A percentile compares a stretch with the other conserved stretches of the same genome.
These are phyloP conservation scores for Ceratotherium simum DNA, from an alignment of 2,113 vertebrate species.

Conservation along the genomic window DNA sequence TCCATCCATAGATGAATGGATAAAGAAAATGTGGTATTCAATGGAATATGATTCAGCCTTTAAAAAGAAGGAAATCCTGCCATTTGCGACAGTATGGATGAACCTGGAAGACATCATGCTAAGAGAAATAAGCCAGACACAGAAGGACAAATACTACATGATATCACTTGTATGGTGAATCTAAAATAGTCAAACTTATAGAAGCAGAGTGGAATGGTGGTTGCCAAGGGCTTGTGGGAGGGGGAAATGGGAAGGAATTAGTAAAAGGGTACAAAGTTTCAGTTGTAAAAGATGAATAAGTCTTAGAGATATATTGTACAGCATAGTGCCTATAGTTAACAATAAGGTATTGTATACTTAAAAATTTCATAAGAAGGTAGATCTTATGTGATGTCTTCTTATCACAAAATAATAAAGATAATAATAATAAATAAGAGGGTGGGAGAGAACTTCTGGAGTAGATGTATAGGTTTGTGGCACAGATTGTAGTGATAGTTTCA, in stretches of 20 bases:
- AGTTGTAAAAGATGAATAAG: neutral
- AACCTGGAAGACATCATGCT: neutral
- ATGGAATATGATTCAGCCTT: neutral
- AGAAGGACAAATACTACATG: neutral
- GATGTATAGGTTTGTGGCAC: neutral
- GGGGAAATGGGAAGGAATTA: neutral
- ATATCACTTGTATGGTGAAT: neutral
- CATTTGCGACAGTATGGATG: neutral
- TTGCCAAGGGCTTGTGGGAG: neutral
- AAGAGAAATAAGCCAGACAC: neutral
- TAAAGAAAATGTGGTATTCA: neutral
- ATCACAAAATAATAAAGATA: neutral
- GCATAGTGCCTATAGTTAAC: neutral
- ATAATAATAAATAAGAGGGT: neutral
- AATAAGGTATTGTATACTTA: neutral
- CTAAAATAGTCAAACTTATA: neutral
- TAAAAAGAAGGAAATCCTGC: neutral
- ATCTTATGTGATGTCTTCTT: neutral
- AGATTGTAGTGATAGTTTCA: neutral
- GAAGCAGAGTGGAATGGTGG: neutral
- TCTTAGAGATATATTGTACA: neutral
- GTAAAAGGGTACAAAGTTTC: neutral
- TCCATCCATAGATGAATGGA: neutral
- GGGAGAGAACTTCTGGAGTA: neutral
- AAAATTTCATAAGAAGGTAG: neutral